Evolutionary conservation across 2,888 invertebrate genomes (phyloP).

Genomic region (Cerastis rubricosa): DNA sequence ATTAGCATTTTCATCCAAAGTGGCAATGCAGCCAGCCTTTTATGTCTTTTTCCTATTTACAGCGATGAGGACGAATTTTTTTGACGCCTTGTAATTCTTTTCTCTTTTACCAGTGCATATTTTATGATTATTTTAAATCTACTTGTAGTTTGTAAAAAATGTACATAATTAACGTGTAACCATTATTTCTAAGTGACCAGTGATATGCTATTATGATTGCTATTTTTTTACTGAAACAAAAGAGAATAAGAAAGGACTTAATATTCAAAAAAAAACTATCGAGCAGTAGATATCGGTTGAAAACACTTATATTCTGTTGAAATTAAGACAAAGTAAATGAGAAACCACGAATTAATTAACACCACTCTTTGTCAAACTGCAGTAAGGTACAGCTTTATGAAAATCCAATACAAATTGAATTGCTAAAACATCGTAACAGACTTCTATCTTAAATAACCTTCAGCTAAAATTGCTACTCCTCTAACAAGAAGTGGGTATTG

Average conservation of each 20-base stretch:
- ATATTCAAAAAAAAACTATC: not conserved
- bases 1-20: too few relatives aligned
- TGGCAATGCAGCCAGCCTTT: too few relatives aligned
- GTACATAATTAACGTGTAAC: too few relatives aligned
- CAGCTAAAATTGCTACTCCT: not conserved
- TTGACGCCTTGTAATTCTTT: too few relatives aligned
- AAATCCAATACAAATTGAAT: not conserved
- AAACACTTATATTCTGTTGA: not conserved
- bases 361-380: not conserved
- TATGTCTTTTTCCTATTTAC: too few relatives aligned
- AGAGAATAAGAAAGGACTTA: not conserved
- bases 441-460: not conserved
- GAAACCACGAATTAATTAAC: not conserved
- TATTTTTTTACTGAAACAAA: too few relatives aligned
- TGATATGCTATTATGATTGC: not conserved
- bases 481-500: slow-evolving; percentile 12
- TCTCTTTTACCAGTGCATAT: too few relatives aligned
- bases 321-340: not conserved
- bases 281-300: too few relatives aligned
- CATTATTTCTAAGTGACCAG: not conserved
- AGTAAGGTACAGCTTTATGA: not conserved
- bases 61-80: too few relatives aligned
- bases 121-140: too few relatives aligned
- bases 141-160: too few relatives aligned
- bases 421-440: not conserved